A percentile compares a stretch with the other conserved stretches of the same genome.
phyloP scores from a whole-genome alignment of 2,888 invertebrate genomes.

The Ormyrus nitidulus region DNA sequence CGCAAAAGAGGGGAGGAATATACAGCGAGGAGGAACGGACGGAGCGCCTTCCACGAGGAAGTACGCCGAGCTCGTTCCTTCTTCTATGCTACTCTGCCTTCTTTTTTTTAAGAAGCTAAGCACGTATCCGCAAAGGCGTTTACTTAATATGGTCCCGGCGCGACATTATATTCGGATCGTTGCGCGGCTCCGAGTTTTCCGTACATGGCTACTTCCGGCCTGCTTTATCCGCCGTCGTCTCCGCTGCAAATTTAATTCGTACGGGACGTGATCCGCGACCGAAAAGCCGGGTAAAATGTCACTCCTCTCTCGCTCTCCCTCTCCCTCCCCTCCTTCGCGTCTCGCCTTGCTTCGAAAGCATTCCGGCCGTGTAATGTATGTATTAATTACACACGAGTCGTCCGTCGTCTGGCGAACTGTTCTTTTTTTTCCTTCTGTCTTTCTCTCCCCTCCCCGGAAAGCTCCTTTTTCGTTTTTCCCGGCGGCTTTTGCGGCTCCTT shows the following conservation, averaged over 20 bases:
- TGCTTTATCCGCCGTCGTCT: slow-evolving; percentile 51
- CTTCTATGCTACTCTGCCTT: slow-evolving; percentile 30
- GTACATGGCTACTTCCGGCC: slow-evolving; percentile 70
- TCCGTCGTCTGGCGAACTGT: not conserved
- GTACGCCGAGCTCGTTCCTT: slow-evolving; percentile 56
- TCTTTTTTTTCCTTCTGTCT: not conserved
- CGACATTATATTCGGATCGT: slow-evolving; percentile 64
- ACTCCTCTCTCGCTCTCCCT: not conserved
- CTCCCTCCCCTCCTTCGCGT: slow-evolving; percentile 9
- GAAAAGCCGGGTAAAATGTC: slow-evolving; percentile 47
- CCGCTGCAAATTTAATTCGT: slow-evolving; percentile 63
- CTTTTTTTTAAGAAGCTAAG: slow-evolving; percentile 62
- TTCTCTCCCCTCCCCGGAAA: not conserved
- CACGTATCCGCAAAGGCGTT: slow-evolving; percentile 63
- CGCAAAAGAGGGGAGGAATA: not conserved
- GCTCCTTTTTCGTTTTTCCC: not conserved
- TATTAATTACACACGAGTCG: slow-evolving; percentile 42
- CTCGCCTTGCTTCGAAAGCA: slow-evolving; percentile 24
- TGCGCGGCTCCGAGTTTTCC: slow-evolving; percentile 63
- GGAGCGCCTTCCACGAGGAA: slow-evolving; percentile 23
- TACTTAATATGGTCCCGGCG: slow-evolving; percentile 58
- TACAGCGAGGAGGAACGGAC: no score
- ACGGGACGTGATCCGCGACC: slow-evolving; percentile 61
- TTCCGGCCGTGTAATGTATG: slow-evolving; percentile 39
- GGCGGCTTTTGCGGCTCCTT: not conserved